Conservation (phyloP, 2,113 vertebrate species). For the Pseudorectes ferrugineus region DNA sequence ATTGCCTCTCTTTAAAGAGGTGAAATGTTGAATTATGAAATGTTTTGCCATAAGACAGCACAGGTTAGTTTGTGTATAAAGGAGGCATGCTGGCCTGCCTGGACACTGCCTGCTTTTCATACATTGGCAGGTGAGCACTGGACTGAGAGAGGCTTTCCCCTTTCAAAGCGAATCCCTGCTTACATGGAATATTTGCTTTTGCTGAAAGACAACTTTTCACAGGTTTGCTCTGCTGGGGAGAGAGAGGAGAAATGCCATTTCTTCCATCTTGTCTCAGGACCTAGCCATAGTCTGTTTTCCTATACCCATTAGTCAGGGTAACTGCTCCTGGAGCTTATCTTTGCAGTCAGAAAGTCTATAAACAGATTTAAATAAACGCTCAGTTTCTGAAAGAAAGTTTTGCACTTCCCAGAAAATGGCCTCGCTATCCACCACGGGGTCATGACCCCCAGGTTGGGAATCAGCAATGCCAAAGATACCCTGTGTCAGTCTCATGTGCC, state of each 20-base stretch:
- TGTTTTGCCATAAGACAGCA: accelerated
- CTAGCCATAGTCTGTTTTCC: not conserved
- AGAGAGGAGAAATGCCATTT: not conserved
- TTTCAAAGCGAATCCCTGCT: not conserved
- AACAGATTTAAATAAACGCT: constrained; percentile 18
- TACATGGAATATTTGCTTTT: not conserved
- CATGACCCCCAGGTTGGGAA: constrained; percentile 15
- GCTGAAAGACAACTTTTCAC: not conserved
- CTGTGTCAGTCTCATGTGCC: constrained; percentile 8
- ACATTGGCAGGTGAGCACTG: accelerated
- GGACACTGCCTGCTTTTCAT: accelerated
- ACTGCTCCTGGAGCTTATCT: constrained; percentile 39
- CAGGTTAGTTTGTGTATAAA: not conserved
- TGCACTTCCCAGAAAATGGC: constrained; percentile 20
- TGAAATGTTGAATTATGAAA: not conserved
- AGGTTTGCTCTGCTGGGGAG: not conserved
- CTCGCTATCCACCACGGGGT: not conserved
- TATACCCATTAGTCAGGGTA: not conserved
- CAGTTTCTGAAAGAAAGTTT: not conserved
- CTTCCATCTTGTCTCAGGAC: not conserved
- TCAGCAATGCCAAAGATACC: constrained; percentile 28
- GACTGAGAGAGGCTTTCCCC: not conserved
- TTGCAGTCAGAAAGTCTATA: constrained; percentile 25
- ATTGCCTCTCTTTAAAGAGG: not conserved
- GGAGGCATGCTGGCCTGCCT: not conserved